Base-by-base conservation (phyloP, 2,888 invertebrate species). In the Ectemnius continuus region DNA sequence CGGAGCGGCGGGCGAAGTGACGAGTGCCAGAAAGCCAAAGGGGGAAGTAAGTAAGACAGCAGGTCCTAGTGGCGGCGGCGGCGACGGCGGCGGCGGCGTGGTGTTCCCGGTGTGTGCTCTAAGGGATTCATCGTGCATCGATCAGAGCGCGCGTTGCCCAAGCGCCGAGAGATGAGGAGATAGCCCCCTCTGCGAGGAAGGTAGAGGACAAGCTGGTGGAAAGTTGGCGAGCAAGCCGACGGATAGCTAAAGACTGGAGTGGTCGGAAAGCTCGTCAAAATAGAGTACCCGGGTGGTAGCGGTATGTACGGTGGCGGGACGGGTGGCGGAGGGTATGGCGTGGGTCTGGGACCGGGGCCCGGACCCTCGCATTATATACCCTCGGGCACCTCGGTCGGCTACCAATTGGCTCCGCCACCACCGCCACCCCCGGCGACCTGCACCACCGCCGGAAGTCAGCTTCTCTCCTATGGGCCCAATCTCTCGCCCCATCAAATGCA, bases 261-360 rank as follows among this genome's bases (percentile, higher is more conserved):
- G 46, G 56, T 28, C 3, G 60, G 16, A 67, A 70, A 77, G 66
- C 57, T 78, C 83, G 82, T 67, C 88, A 89, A 90, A 84, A 90
- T 89, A 88, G 89, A 89, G 87, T 89, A 89, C 83, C 88, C 89
- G 70, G 87, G 87, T 63, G 86, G 84, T 61, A 88, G 84, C 73
- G 88, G 86, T 71, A 89, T 89, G 88, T 89, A 90, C 87, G 89
- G 89, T 77, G 89, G 88, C 76, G 88, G 88, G 75, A 78, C 88
- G 82, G 89, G 87, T 48, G 84, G 87, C 76, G 80, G 88, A 60
- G 89, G 88, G 60, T 90, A 90, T 74, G 90, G 88, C 77, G 85
- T 88, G 70, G 89, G 89, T 79, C 79, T 88, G 80, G 88, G 86
- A 64, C 85, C 87, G 61, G 88, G 85, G 60, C 86, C 89, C 59